These are phyloP conservation scores for Eupithecia subumbrata DNA, from an alignment of 2,888 invertebrate genomes.

Conservation along the genomic window DNA sequence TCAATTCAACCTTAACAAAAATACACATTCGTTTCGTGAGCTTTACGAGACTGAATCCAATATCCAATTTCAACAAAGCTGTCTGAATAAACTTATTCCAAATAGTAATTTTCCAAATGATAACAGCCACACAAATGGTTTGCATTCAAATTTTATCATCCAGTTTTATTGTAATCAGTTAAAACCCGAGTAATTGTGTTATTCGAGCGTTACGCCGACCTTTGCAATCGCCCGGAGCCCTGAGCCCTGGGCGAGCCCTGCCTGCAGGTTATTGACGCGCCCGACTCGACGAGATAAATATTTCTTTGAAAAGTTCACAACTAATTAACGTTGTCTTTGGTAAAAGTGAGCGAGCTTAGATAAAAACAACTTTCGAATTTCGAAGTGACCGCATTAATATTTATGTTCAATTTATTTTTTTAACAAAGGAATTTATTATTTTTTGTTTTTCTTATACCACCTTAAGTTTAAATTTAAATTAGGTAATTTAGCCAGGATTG, in stretches of 20 bases:
- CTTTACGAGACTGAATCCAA: neutral
- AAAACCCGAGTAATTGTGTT: constrained; percentile 33
- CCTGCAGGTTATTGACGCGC: constrained; percentile 33
- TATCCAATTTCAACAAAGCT: constrained; percentile 8
- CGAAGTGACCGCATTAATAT: constrained; percentile 17
- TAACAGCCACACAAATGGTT: constrained; percentile 21
- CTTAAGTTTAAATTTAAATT: neutral
- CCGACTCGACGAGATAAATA: constrained; percentile 33
- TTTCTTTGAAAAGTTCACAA: constrained; percentile 40
- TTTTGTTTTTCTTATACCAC: neutral
- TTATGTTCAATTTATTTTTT: constrained; percentile 7
- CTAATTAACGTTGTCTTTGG: constrained; percentile 39
- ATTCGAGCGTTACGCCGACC: constrained; percentile 37
- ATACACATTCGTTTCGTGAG: neutral
- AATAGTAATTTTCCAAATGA: constrained; percentile 23
- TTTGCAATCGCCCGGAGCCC: constrained; percentile 28
- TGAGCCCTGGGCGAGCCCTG: constrained; percentile 6
- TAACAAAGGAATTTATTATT: neutral
- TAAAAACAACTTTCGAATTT: constrained; percentile 27
- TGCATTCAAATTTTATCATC: constrained; percentile 32
- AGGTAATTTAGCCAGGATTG: neutral
- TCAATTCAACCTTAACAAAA: neutral
- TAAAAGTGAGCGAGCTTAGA: constrained; percentile 26
- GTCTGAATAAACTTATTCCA: constrained; percentile 13
- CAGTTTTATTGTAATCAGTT: constrained; percentile 38